Conservation (phyloP, 2,888 invertebrate species). For the Alloplasta piceator region DNA sequence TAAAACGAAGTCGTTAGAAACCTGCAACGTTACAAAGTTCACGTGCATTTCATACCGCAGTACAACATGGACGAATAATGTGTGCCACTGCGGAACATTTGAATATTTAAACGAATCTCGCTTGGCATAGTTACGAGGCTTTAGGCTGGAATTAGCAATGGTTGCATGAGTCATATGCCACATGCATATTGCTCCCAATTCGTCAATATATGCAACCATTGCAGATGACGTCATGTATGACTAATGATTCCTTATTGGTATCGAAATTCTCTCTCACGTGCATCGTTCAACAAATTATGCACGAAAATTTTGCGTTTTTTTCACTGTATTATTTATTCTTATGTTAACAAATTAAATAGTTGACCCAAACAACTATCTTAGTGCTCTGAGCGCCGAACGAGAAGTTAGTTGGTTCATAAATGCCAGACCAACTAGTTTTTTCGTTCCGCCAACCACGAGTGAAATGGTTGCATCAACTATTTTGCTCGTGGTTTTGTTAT, state of each 20-base stretch:
- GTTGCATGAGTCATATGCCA: constrained; percentile 15
- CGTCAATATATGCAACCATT: constrained; percentile 5
- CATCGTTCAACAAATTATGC: not conserved
- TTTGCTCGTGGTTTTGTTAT: no score
- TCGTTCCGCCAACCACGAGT: no score
- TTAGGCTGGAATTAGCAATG: constrained; percentile 29
- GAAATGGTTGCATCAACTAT: no score
- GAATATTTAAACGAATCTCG: constrained; percentile 30
- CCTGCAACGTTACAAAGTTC: no score
- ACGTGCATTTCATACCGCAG: no score
- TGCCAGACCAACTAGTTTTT: no score
- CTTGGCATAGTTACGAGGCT: constrained; percentile 21
- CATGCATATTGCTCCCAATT: constrained; percentile 16
- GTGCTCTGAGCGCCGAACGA: no score
- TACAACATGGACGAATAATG: constrained; percentile 18
- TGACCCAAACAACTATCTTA: no score
- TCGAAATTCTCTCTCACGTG: constrained; percentile 2
- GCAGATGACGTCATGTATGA: not conserved
- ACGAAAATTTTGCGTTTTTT: not conserved
- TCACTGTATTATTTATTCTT: no score
- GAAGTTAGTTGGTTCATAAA: no score
- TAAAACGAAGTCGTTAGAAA: no score
- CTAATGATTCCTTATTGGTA: constrained; percentile 3
- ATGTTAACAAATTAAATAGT: no score
- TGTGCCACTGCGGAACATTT: constrained; percentile 31